These are phyloP conservation scores for Pachyrhynchus sulphureomaculatus DNA, from an alignment of 1,140 invertebrate genomes.

Conservation along the genomic window DNA sequence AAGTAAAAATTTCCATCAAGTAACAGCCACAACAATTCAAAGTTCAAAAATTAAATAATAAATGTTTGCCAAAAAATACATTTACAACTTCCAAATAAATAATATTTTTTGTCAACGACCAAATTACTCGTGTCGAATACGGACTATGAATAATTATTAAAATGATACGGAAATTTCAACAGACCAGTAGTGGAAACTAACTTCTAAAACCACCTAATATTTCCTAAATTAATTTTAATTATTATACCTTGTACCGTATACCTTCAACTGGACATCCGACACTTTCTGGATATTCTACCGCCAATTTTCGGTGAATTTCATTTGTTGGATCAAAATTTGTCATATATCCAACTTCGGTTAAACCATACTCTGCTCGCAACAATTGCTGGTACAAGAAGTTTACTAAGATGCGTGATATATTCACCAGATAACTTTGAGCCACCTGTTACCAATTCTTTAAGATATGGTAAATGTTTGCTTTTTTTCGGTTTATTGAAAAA, in stretches of 20 bases:
- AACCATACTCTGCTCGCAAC: conserved; percentile 50
- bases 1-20: no score
- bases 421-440: conserved; percentile 45
- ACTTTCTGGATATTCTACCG: conserved; percentile 40
- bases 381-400: conserved; percentile 46
- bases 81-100: no score
- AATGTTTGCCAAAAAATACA: no score
- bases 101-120: no score
- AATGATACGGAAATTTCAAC: no score
- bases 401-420: conserved; percentile 41
- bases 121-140: no score
- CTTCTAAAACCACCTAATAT: no score
- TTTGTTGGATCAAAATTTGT: conserved; percentile 15
- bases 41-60: no score
- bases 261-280: conserved; percentile 47
- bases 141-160: no score
- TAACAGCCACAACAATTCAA: no score
- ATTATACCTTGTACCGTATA: conserved; percentile 49
- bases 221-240: no score
- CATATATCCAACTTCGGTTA: conserved; percentile 48
- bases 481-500: conserved; percentile 40
- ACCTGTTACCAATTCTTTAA: conserved; percentile 41
- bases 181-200: no score
- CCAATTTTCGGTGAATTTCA: conserved; percentile 12
- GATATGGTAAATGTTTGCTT: conserved; percentile 44